These are phyloP conservation scores for Apodemia mormo DNA, from an alignment of 2,888 invertebrate genomes.

Conservation along the genomic window DNA sequence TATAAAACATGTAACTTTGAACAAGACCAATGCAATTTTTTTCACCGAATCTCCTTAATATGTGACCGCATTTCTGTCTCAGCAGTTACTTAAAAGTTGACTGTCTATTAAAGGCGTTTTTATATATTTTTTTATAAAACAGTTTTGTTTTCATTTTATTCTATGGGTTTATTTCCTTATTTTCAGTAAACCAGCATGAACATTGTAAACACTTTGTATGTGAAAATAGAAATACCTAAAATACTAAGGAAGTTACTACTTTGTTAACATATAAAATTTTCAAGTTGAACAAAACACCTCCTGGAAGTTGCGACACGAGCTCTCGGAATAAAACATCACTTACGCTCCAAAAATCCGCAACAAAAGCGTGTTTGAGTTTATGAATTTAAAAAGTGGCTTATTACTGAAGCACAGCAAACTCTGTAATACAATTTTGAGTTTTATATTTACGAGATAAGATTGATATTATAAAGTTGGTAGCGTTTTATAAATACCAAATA, in stretches of 20 bases:
- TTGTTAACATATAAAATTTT: neutral
- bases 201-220: too few relatives aligned
- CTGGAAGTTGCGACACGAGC: neutral
- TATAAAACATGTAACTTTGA: too few relatives aligned
- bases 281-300: neutral
- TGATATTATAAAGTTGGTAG: neutral
- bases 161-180: too few relatives aligned
- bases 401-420: neutral
- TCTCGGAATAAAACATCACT: slow-evolving; percentile 8
- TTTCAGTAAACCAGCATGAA: too few relatives aligned
- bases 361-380: slow-evolving; percentile 11
- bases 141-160: too few relatives aligned
- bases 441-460: neutral
- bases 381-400: slow-evolving; percentile 13
- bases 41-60: too few relatives aligned
- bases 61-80: too few relatives aligned
- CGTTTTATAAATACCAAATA: neutral
- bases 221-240: neutral
- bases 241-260: neutral
- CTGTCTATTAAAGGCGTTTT: too few relatives aligned
- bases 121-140: too few relatives aligned
- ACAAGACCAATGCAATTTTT: too few relatives aligned
- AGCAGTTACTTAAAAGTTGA: too few relatives aligned
- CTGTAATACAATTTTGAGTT: neutral
- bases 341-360: slow-evolving; percentile 2